Evolutionary conservation across 2,113 vertebrate species (phyloP), one percentile per base, ranked within the genome.

Genomic region (Rhinoptilus africanus): DNA sequence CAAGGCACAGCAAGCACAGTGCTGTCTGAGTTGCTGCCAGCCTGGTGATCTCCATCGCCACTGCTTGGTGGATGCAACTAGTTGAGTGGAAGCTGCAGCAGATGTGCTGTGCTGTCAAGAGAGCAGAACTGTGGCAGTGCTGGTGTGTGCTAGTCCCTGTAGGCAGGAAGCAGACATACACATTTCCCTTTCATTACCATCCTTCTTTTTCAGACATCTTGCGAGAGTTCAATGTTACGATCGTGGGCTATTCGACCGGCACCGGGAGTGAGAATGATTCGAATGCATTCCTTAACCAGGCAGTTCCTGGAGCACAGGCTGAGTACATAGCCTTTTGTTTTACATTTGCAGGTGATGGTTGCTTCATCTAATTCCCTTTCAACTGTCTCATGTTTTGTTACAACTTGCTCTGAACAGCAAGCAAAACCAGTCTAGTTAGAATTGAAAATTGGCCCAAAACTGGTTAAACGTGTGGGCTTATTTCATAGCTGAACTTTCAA

Each of bases 201-300:
- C 43, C 85, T 93, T 88, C 22, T 94, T 77, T 90, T 98, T n/a
- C 97, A 99, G 99, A 99, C 95, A 99, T 99, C 95, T 92, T 99
- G 83, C 98, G 75, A 59, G 96, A 98, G 93, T 99, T 99, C 94
- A 99, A 98, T 85, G 71, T 76, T 39, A 66, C 51, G 0, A 87
- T 99, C 67, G 71, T 63, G 9, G 99, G 99, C 89, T 99, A 98
- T 27, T 98, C 99, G 0, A 80, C 96, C 12, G 98, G 98, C 86
- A 96, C 60, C 0, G 98, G 99, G 8, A 78, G 59, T 0, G 88
- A 93, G 48, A 72, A 75, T 19, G 75, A 89, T 13, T 43, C 90
- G 0, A 68, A 85, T 22, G 98, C 99, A 0, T 99, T 98, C 97
- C 97, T 99, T 83, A 99, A 99, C 95, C 99, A 99, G 96, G 99